Conservation (phyloP, 2,113 vertebrate genomes). For the Entomyzon cyanotis region DNA sequence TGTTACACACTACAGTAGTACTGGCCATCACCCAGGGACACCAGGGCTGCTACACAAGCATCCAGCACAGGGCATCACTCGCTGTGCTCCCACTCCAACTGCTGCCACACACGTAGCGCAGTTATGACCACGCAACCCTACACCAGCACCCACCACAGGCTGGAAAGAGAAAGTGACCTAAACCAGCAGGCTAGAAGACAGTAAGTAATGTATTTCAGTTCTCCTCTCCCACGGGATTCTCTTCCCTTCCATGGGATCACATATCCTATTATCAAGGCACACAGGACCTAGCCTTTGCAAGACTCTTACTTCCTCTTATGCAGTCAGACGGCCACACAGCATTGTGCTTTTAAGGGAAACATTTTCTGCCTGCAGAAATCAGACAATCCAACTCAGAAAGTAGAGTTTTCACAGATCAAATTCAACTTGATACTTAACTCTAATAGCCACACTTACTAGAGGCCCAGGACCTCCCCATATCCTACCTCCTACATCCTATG, state of each 20-base stretch:
- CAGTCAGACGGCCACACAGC: background rate
- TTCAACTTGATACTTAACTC: background rate
- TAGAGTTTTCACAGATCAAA: background rate
- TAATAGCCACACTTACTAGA: background rate
- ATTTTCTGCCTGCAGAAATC: background rate
- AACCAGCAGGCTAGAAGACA: background rate
- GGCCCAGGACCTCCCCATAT: background rate
- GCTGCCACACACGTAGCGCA: rapidly evolving
- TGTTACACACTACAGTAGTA: background rate
- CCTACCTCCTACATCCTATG: background rate
- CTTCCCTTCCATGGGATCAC: background rate
- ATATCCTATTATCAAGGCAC: background rate
- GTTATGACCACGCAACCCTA: rapidly evolving
- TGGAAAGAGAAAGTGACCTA: background rate
- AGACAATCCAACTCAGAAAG: background rate
- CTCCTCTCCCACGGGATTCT: background rate
- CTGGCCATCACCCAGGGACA: background rate
- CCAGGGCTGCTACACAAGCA: background rate
- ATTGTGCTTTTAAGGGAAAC: background rate
- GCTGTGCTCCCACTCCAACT: rapidly evolving
- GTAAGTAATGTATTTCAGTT: background rate
- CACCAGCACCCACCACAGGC: background rate
- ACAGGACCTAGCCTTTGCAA: background rate
- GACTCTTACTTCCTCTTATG: background rate
- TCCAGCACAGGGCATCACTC: rapidly evolving